Conservation (phyloP, 2,797 vertebrate genomes). For the Pseudopleuronectes americanus region DNA sequence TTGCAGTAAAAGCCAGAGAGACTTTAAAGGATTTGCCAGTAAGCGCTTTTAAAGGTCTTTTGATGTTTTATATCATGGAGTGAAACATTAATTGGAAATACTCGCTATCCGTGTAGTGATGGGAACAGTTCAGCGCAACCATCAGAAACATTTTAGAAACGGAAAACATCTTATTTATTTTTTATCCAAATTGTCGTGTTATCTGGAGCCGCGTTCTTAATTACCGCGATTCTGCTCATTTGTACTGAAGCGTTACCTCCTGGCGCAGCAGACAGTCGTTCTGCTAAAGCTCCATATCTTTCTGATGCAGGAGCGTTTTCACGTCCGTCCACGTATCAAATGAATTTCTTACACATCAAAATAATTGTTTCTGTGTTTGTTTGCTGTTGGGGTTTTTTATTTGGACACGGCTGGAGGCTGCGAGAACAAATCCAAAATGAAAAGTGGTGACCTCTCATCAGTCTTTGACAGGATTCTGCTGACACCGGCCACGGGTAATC, state of each 20-base stretch:
- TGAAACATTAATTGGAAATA: slow-evolving; percentile 55
- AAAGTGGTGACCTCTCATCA: slow-evolving; percentile 53
- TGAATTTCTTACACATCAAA: slow-evolving; percentile 49
- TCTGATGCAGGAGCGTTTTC: slow-evolving; percentile 39
- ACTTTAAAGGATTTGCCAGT: slow-evolving; percentile 60
- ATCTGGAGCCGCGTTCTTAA: slow-evolving; percentile 44
- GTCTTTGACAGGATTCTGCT: slow-evolving; percentile 58
- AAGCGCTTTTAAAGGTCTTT: slow-evolving; percentile 53
- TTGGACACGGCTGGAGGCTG: slow-evolving; percentile 30
- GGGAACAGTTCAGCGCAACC: slow-evolving; percentile 25
- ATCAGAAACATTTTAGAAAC: slow-evolving; percentile 39
- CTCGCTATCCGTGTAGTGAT: slow-evolving; percentile 30
- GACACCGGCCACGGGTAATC: slow-evolving; percentile 63
- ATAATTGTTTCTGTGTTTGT: slow-evolving; percentile 30
- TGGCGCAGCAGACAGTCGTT: slow-evolving; percentile 41
- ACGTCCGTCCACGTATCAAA: slow-evolving; percentile 20
- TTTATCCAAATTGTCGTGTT: slow-evolving; percentile 21
- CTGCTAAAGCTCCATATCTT: slow-evolving; percentile 45
- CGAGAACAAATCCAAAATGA: slow-evolving; percentile 46
- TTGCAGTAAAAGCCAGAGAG: slow-evolving; percentile 47
- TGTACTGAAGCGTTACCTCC: slow-evolving; percentile 38
- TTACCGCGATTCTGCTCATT: slow-evolving; percentile 35
- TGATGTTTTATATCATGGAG: slow-evolving; percentile 61
- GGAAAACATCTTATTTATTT: slow-evolving; percentile 30
- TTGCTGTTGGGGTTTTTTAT: slow-evolving; percentile 10